Evolutionary conservation across 1,140 invertebrate genomes (phyloP), one percentile per base, ranked within the genome.

Genomic region (Oryctes rhinoceros): DNA sequence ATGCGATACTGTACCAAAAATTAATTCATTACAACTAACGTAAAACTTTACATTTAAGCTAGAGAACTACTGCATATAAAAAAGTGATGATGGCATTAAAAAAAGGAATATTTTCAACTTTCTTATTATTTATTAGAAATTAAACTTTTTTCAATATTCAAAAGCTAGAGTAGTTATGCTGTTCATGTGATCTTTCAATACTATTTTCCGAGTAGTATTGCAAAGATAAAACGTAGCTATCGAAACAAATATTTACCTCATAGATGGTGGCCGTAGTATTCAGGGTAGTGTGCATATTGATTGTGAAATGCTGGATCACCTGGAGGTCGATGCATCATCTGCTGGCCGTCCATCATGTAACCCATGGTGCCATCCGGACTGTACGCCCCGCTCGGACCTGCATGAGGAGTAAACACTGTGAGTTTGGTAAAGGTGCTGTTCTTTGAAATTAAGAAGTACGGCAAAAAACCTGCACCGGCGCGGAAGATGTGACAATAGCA

Each of bases 331-430:
- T 97, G 96, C 94, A 97, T 97, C 95, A 97, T 97, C 86, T 92
- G 91, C 90, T 96, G 95, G 85, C 96, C 95, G 90, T 98, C 97
- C 96, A 98, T 97, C 95, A 97, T 97, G 92, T 98, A 98, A 85
- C 96, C 95, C 94, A 98, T 97, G 86, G 93, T 92, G 85, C 94
- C 94, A 87, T 98, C 97, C 82, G 96, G 96, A 91, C 96, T 97
- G 90, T 98, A 98, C 79, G 95, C 95, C 87, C 96, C 96, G 90
- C 95, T 96, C 88, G 96, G 95, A 90, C 95, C 95, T 91, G 95
- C 94, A 90, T 95, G 94, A 86, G 94, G 94, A 88, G 93, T 93
- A 91, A 96, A 96, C 87, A 96, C 94, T 96, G 92, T 88, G 86
- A 88, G 86, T 85, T 83, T 83, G 83, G 85, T 88, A 85, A 86